Conservation (phyloP, 2,797 vertebrate species). For the Phataginus tetradactyla region DNA sequence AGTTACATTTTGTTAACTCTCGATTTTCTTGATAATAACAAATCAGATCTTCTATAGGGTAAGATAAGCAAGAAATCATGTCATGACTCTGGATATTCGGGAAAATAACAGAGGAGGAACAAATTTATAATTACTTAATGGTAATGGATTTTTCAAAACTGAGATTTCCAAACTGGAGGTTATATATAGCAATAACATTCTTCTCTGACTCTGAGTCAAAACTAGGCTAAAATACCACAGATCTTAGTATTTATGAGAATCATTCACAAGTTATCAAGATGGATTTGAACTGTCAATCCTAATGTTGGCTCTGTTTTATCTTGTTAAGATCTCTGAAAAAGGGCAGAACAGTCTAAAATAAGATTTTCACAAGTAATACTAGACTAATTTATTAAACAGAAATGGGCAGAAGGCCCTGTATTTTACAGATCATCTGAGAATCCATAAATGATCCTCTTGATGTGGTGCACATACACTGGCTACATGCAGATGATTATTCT, state of each 20-base stretch:
- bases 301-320: background rate
- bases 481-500: background rate
- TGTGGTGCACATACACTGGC: background rate
- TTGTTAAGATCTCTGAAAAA: background rate
- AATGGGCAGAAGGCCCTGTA: background rate
- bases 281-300: background rate
- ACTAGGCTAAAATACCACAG: background rate
- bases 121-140: background rate
- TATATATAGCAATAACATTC: background rate
- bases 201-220: background rate
- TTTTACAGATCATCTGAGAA: constrained; percentile 30
- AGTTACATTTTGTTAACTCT: background rate
- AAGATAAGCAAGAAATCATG: background rate
- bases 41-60: background rate
- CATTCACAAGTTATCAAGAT: background rate
- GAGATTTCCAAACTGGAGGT: background rate
- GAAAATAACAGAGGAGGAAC: constrained; percentile 25
- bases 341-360: background rate
- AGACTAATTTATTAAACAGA: constrained; percentile 40
- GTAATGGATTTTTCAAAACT: background rate
- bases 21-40: background rate
- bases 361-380: background rate
- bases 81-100: background rate
- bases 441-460: background rate
- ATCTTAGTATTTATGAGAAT: background rate